phyloP scores from a whole-genome alignment of 2,113 vertebrate species.

The Engraulis encrasicolus region DNA sequence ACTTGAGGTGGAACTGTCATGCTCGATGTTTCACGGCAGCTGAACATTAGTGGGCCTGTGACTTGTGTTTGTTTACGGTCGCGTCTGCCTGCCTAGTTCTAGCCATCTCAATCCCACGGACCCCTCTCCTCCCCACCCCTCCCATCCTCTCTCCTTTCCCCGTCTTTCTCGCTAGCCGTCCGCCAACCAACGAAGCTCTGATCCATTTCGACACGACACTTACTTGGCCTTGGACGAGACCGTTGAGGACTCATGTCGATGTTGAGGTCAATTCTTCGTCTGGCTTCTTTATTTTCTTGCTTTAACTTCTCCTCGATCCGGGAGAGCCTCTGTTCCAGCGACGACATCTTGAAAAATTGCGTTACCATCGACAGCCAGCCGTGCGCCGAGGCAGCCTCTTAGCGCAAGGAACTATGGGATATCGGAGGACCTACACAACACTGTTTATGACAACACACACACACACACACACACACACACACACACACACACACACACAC shows the following conservation, averaged over 20 bases:
- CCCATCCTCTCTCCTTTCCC: conserved; percentile 49
- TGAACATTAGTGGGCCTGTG: conserved; percentile 19
- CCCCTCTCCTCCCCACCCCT: conserved; percentile 46
- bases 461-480: too few relatives aligned
- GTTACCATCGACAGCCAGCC: conserved; percentile 68
- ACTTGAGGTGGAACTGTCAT: background rate
- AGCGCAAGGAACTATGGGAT: background rate
- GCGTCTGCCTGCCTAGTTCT: conserved; percentile 62
- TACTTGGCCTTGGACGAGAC: conserved; percentile 79
- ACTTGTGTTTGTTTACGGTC: conserved; percentile 79
- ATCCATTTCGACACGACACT: conserved; percentile 60
- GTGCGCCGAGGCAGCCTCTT: background rate
- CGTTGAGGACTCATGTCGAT: conserved; percentile 82
- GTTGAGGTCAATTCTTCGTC: conserved; percentile 78
- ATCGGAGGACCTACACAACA: background rate
- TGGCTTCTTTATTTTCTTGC: conserved; percentile 79
- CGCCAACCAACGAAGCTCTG: conserved; percentile 22
- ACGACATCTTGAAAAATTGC: conserved; percentile 84
- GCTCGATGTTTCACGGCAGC: background rate
- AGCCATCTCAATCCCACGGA: conserved; percentile 40
- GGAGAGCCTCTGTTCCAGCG: conserved; percentile 83
- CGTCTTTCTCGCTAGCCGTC: conserved; percentile 49
- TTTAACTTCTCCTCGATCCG: conserved; percentile 83
- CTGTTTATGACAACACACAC: too few relatives aligned
- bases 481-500: too few relatives aligned